A percentile compares a stretch with the other conserved stretches of the same genome.
Evolutionary conservation across 2,888 invertebrate genomes (phyloP).

Genomic region (Acleris laterana): DNA sequence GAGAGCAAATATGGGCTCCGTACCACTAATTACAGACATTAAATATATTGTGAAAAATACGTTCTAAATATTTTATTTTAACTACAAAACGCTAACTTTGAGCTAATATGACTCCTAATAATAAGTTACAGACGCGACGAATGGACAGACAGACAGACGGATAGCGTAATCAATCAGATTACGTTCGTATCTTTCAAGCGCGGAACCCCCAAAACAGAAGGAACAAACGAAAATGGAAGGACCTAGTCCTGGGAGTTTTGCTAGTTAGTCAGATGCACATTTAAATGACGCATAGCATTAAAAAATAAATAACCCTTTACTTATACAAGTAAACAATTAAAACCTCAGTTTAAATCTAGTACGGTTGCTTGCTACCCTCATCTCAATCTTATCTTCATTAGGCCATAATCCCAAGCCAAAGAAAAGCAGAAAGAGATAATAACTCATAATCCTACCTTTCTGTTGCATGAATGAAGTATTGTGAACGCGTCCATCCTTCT

Average conservation of each 20-base stretch:
- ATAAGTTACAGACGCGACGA: too few species aligned
- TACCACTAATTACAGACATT: too few species aligned
- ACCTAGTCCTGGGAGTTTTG: too few species aligned
- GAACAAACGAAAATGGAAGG: too few species aligned
- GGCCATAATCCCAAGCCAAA: constrained; percentile 28
- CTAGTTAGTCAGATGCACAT: too few species aligned
- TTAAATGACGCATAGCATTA: not conserved
- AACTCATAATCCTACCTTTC: constrained; percentile 37
- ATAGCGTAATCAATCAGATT: too few species aligned
- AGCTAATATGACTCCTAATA: too few species aligned
- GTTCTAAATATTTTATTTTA: not conserved
- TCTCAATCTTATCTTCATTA: constrained; percentile 37
- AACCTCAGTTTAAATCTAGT: constrained; percentile 20
- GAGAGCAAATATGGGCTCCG: too few species aligned
- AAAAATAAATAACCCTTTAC: constrained; percentile 3
- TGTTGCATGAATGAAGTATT: constrained; percentile 35
- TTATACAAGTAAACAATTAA: constrained; percentile 26
- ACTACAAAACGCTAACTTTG: not conserved
- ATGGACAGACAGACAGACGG: too few species aligned
- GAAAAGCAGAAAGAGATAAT: constrained; percentile 34
- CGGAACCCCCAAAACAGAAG: too few species aligned
- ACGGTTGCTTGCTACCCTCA: constrained; percentile 28
- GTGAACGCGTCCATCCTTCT: constrained; percentile 21
- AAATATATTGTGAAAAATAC: too few species aligned
- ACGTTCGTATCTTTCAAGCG: too few species aligned